phyloP scores from a whole-genome alignment of 1,140 invertebrate species.

The Cydia splendana region DNA sequence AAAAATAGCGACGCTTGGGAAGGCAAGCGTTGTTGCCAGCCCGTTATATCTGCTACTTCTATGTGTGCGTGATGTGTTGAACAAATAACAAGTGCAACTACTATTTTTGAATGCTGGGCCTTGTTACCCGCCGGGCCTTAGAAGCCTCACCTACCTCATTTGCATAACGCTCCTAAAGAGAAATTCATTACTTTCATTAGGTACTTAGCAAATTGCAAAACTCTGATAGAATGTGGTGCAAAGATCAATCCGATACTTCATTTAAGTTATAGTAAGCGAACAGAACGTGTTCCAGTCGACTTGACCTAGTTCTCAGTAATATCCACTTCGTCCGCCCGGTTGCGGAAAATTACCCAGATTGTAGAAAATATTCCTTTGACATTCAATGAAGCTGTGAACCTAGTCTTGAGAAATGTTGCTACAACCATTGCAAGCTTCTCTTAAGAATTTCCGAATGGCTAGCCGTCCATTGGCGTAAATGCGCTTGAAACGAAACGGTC shows the following conservation, averaged over 20 bases:
- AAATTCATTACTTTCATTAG: no score
- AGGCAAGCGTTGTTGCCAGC: no score
- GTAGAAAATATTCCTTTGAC: slow-evolving; percentile 16
- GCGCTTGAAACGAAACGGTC: neutral
- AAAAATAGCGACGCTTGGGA: no score
- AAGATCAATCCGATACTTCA: slow-evolving; percentile 30
- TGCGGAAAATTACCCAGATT: slow-evolving; percentile 24
- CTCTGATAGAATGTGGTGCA: neutral
- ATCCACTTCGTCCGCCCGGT: slow-evolving; percentile 11
- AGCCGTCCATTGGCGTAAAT: neutral
- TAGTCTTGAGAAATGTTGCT: neutral
- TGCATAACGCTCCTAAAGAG: no score
- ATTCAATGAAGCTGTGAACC: slow-evolving; percentile 6
- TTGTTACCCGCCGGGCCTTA: no score
- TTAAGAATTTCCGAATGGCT: neutral
- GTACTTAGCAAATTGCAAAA: neutral
- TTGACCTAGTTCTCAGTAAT: slow-evolving; percentile 5
- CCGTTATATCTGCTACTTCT: no score
- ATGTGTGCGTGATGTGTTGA: no score
- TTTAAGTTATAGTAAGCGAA: slow-evolving; percentile 22
- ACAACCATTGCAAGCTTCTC: neutral
- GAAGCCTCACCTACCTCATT: no score
- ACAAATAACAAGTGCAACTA: no score
- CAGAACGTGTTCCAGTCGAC: neutral
- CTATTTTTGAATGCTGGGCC: no score